Evolutionary conservation across 2,888 invertebrate species (phyloP).

Genomic region (Sceliomorpha sp.): DNA sequence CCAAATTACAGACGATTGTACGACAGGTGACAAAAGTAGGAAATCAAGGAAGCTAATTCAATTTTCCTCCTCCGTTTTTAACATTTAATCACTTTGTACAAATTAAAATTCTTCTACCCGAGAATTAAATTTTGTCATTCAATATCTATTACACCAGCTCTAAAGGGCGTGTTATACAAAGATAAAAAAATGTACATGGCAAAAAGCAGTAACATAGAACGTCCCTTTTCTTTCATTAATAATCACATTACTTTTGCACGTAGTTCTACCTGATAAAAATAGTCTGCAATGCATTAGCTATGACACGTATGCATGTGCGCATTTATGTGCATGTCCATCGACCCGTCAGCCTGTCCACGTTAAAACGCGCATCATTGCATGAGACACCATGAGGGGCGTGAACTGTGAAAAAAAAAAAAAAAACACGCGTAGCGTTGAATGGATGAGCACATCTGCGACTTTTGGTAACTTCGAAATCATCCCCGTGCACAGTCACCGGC

Average conservation of each 20-base stretch:
- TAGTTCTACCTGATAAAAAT: constrained; percentile 20
- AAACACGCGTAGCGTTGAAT: constrained; percentile 61
- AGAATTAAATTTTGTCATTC: too few species aligned
- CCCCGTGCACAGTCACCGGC: neutral
- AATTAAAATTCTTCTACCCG: too few species aligned
- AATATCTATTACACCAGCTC: too few species aligned
- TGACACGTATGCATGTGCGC: constrained; percentile 37
- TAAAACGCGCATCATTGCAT: constrained; percentile 64
- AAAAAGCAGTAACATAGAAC: too few species aligned
- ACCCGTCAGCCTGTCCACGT: constrained; percentile 57
- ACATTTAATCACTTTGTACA: too few species aligned
- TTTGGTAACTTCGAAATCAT: constrained; percentile 27
- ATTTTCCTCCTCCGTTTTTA: too few species aligned
- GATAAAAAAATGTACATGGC: too few species aligned
- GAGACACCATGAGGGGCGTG: constrained; percentile 66
- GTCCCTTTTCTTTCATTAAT: neutral
- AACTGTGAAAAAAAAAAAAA: constrained; percentile 70
- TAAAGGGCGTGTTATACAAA: too few species aligned
- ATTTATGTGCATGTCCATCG: constrained; percentile 41
- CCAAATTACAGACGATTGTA: too few species aligned
- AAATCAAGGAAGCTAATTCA: too few species aligned
- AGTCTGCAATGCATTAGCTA: constrained; percentile 25
- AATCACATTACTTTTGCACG: constrained; percentile 20
- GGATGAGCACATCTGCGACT: constrained; percentile 67
- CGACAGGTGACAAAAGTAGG: too few species aligned